Evolutionary conservation across 2,113 vertebrate genomes (phyloP).

Genomic region (Chascanopsetta lugubris): DNA sequence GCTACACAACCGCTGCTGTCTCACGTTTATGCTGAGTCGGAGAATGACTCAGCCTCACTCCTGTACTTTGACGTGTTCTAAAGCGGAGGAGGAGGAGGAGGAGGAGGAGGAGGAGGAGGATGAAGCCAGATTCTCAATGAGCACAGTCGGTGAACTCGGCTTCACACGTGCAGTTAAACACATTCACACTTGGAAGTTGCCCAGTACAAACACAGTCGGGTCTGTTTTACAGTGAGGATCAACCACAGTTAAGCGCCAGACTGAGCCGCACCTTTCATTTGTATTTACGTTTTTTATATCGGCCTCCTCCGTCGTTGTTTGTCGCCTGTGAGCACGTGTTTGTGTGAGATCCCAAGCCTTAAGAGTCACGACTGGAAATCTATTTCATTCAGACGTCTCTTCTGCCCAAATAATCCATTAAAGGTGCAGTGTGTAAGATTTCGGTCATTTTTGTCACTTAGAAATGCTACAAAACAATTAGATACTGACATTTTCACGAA

Average conservation of each 20-base stretch:
- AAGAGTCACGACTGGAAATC: too few relatives aligned
- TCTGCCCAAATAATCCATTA: too few relatives aligned
- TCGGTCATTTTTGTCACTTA: too few relatives aligned
- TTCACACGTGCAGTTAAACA: background rate
- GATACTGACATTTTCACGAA: too few relatives aligned
- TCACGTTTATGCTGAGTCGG: slow-evolving; percentile 9
- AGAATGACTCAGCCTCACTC: slow-evolving; percentile 1
- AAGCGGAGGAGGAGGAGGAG: background rate
- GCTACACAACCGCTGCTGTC: slow-evolving; percentile 14
- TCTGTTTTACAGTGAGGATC: background rate
- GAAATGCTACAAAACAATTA: too few relatives aligned
- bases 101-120: too few relatives aligned
- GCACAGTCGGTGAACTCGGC: slow-evolving; percentile 4
- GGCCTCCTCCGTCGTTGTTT: too few relatives aligned
- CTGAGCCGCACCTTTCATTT: background rate
- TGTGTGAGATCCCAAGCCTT: too few relatives aligned
- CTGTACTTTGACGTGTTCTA: background rate
- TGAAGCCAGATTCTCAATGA: background rate
- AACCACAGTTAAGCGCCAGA: slow-evolving; percentile 4
- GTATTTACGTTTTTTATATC: too few relatives aligned
- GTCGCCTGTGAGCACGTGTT: too few relatives aligned
- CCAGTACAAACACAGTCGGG: slow-evolving; percentile 5
- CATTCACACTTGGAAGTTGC: slow-evolving; percentile 11
- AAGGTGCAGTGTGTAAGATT: too few relatives aligned
- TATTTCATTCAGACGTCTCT: too few relatives aligned